Base-by-base conservation (phyloP, 2,888 invertebrate genomes). In the Taenaris catops region DNA sequence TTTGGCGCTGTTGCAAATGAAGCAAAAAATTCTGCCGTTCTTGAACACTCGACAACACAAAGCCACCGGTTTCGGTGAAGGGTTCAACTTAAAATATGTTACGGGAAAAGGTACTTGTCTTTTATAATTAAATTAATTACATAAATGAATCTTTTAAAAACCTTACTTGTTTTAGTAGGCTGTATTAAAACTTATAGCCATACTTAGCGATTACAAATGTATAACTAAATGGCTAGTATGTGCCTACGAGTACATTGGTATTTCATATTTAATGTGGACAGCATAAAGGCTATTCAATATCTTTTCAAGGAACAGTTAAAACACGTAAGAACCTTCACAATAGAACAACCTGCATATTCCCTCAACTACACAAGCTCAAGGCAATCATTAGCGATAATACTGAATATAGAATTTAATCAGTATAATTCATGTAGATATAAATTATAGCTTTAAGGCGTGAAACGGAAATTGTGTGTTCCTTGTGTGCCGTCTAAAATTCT, bases 271-370 rank as follows among this genome's bases (percentile, higher is more conserved):
- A 65, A 61, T 58, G 54, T 58, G 25, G 34, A 47, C 26, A 36
- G 27, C 36, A 49, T 45, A 46, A 45, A 49, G 59, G 57, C 63
- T 65, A 58, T 67, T 70, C 58, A 72, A 70, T 34, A 35, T 20
- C 33, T 70, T 71, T 73, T 70, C 69, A 70, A 66, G 57, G 66
- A 65, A 67, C 59, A 63, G 65, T 69, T 71, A 68, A 63, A 66
- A 21, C 6, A 58, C 51, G 59, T 62, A 61, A 62, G 28, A 33
- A 28, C 14, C 25, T 16, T 9, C n/a, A 37, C 20, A 34, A 34
- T 16, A 28, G 9, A 31, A 17, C 3, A 33, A 8, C 5, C 5
- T 19, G 25, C 19, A 23, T 7, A 8, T 10, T 18, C n/a, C 6
- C n/a, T 28, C 14, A 12, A 17, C 23, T 25, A 4, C 19, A 19